Conservation (phyloP, 2,888 invertebrate species). For the Lysandra bellargus region DNA sequence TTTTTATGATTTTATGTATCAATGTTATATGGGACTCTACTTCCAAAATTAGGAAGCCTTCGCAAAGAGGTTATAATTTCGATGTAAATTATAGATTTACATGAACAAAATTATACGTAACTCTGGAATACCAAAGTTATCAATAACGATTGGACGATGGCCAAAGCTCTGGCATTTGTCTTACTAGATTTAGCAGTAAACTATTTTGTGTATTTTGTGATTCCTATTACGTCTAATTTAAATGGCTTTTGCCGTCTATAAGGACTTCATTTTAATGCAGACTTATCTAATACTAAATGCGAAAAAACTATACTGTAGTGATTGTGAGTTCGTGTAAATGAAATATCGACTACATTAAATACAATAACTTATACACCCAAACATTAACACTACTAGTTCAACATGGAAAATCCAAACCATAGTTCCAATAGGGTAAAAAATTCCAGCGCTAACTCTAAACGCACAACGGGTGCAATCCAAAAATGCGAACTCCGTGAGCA, state of each 20-base stretch:
- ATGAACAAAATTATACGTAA: constrained; percentile 15
- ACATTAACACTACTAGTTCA: constrained; percentile 10
- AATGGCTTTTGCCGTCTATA: not conserved
- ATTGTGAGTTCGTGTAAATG: constrained; percentile 3
- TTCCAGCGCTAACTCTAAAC: constrained; percentile 25
- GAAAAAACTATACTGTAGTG: not conserved
- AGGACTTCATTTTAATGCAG: not conserved
- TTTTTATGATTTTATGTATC: not conserved
- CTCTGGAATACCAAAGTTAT: constrained; percentile 24
- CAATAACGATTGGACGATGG: constrained; percentile 30
- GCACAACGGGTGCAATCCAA: constrained; percentile 27
- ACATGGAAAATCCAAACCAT: constrained; percentile 16
- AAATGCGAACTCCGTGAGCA: constrained; percentile 18
- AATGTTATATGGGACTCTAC: not conserved
- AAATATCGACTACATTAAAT: not conserved
- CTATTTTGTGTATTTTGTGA: constrained; percentile 19
- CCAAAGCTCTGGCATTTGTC: constrained; percentile 31
- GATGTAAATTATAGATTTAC: not conserved
- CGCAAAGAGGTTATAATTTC: not conserved
- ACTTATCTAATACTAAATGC: not conserved
- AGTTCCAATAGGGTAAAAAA: constrained; percentile 16
- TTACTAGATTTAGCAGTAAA: constrained; percentile 31
- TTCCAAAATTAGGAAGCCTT: not conserved
- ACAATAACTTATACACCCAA: constrained; percentile 16
- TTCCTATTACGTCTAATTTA: not conserved